Evolutionary conservation across 1,140 invertebrate species (phyloP).

Genomic region (Myzus persicae): DNA sequence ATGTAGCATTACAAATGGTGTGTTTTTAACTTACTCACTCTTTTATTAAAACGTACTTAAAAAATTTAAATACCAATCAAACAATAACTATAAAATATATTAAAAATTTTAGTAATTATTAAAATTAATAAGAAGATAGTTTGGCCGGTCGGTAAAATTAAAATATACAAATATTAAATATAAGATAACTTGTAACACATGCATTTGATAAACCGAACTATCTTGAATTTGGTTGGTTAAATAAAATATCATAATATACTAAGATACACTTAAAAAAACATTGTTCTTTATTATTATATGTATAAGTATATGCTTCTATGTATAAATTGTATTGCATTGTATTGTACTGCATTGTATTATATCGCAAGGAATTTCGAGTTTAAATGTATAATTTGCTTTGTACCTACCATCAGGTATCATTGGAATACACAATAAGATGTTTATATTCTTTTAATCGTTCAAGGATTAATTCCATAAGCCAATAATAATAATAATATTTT

Average conservation of each 20-base stretch:
- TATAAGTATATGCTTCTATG: too few relatives aligned
- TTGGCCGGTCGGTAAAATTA: too few relatives aligned
- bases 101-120: background rate
- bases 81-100: too few relatives aligned
- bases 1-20: too few relatives aligned
- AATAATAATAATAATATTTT: background rate
- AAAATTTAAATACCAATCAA: background rate
- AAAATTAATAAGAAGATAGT: background rate
- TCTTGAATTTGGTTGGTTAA: background rate
- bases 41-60: background rate
- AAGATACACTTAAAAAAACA: background rate
- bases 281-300: background rate
- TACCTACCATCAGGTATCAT: background rate
- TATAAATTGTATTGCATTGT: background rate
- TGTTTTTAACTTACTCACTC: background rate
- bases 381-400: background rate
- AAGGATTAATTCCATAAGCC: background rate
- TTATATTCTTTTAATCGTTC: background rate
- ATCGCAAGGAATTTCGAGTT: background rate
- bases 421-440: background rate
- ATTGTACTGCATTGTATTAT: background rate
- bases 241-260: background rate
- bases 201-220: background rate
- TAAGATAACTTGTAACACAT: background rate
- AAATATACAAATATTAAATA: background rate